Conservation (phyloP, 2,797 vertebrate species). For the Pteronotus mesoamericanus region DNA sequence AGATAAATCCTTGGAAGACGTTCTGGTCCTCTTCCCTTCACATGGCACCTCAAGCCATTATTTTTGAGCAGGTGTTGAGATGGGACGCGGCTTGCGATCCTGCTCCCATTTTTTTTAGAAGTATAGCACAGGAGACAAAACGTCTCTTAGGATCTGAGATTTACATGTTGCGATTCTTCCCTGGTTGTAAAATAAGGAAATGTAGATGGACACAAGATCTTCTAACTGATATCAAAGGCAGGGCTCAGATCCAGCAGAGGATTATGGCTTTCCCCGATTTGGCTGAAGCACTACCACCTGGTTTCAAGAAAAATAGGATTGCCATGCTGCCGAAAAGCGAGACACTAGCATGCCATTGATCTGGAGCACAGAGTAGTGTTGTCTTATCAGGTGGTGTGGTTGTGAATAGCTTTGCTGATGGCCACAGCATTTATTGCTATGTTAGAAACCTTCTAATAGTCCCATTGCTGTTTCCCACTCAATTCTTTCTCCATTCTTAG, state of each 20-base stretch:
- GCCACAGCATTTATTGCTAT: background rate
- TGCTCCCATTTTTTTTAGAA: background rate
- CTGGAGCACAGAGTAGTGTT: background rate
- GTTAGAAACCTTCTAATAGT: background rate
- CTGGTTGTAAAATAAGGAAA: background rate
- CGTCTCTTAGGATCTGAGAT: background rate
- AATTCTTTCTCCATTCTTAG: background rate
- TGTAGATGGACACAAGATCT: background rate
- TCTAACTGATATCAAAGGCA: background rate
- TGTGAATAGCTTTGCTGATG: background rate
- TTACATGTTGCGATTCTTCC: background rate
- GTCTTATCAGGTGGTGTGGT: background rate
- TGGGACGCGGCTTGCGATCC: background rate
- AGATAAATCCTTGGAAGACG: background rate
- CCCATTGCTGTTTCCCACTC: background rate
- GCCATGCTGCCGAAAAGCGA: background rate
- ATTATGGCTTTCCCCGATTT: background rate
- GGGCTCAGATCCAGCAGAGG: background rate
- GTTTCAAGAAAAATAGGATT: background rate
- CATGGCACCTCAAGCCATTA: background rate
- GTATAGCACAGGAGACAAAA: background rate
- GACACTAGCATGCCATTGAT: background rate
- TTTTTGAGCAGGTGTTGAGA: background rate
- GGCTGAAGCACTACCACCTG: background rate
- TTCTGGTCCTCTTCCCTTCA: background rate